Evolutionary conservation across 2,113 vertebrate genomes (phyloP), one percentile per base, ranked within the genome.

Genomic region (Barnardius zonarius): DNA sequence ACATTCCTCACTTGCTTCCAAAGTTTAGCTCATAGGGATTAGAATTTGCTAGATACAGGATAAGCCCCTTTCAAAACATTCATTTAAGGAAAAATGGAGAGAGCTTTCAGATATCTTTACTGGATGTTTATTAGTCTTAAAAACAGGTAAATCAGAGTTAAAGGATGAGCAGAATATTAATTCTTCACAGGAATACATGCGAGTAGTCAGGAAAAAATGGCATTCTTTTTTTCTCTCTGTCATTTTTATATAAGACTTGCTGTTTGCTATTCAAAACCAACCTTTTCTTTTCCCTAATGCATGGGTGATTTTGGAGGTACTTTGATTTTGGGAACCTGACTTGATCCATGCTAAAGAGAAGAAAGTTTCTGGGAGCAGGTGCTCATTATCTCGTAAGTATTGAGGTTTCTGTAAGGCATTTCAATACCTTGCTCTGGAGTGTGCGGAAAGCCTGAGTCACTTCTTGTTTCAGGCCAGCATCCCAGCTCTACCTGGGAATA

Each of bases 21-120:
- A 81, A 94, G 77, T 92, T 90, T 92, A 91, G 68, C 87, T 93
- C 55, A 76, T 17, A 88, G 76, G 87, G 95, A 94, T 95, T 92
- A 96, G 63, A 92, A 83, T 88, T 94, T 86, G 41, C 64, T 68
- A 96, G 93, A 93, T 76, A 76, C 82, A 76, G 78, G 88, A 83
- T 95, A 95, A 94, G 55, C 77, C 43, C 33, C 43, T 83, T 78
- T 92, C 64, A 83, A 91, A 95, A 97, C 82, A 49, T 28, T 86
- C n/a, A 57, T 57, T 67, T 85, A 88, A 86, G 74, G 68, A 91
- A 83, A 39, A 67, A 91, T 2, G 28, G 49, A 80, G 37, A 44
- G 28, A 52, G 54, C 15, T 75, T 81, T 74, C 17, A 17, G 22
- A 31, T 72, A 86, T 74, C 44, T 85, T 92, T 73, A 74, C 20